Evolutionary conservation across 2,113 vertebrate genomes (phyloP), one percentile per base, ranked within the genome.

Genomic region (Siphamia tubifer): DNA sequence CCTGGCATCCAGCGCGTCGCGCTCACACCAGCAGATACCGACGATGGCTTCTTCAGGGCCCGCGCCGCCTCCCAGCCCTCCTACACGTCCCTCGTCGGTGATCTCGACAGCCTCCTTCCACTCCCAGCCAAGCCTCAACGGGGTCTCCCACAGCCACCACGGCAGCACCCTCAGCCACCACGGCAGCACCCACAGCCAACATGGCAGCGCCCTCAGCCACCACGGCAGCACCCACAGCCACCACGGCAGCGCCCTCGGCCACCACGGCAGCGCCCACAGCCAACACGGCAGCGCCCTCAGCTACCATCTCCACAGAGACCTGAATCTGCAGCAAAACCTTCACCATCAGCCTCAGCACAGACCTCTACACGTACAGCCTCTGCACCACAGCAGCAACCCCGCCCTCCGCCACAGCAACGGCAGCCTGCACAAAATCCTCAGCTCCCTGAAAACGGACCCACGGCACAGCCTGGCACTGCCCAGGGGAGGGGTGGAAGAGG

Each of bases 381-480:
- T 56, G 25, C 87, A 81, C 68, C 92, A 95, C 55, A 87, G 75
- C 78, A 91, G 89, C 82, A 88, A 89, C 74, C 87, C 91, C 1
- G 84, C 89, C 24, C 94, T 95, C 17, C 88, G 94, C 45, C 94
- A 96, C 74, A 96, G 94, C 93, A 96, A 96, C 0, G 95, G 95
- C 86, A 96, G 93, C 84, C 92, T 97, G 74, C 95, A 96, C 90
- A 93, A 95, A 94, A 93, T 98, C 64, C 92, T 99, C 81, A 97
- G 93, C 88, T 95, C 95, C 51, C 90, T 99, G 89, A 95, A 94
- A 87, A 91, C 95, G 30, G 96, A 98, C 89, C 95, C 95, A 28
- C 92, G 97, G n/a, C 93, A 98, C 86, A 97, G 96, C 81, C 93
- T 99, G 51, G 93, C 93, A 15, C 93, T 98, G 70, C 96, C 96